Percentiles rank a stretch among this genome's conserved stretches.
phyloP scores from a whole-genome alignment of 2,113 vertebrate genomes.

The Lophius piscatorius region DNA sequence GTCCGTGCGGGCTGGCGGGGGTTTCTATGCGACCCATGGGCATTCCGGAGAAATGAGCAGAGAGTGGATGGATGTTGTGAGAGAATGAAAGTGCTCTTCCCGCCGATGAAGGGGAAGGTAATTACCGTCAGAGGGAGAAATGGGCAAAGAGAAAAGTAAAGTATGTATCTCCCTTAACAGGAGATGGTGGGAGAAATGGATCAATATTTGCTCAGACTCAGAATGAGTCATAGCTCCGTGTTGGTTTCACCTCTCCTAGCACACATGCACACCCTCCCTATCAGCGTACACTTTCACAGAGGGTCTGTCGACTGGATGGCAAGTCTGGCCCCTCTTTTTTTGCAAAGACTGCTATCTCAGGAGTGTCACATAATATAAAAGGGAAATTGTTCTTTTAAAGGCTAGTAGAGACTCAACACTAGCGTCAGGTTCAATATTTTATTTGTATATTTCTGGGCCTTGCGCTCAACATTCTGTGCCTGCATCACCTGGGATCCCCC shows the following conservation, averaged over 20 bases:
- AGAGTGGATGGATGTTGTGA: constrained; percentile 29
- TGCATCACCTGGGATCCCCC: background rate
- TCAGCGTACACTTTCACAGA: constrained; percentile 18
- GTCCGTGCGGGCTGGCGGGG: background rate
- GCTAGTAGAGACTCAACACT: too few relatives aligned
- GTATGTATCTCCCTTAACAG: constrained; percentile 26
- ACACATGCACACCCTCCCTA: constrained; percentile 10
- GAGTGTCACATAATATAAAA: too few relatives aligned
- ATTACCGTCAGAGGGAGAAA: constrained; percentile 43
- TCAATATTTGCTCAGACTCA: constrained; percentile 52
- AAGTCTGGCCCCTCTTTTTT: too few relatives aligned
- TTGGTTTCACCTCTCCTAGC: constrained; percentile 44
- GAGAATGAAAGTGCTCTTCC: constrained; percentile 2
- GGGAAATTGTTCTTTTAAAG: too few relatives aligned
- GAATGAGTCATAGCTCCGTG: constrained; percentile 41
- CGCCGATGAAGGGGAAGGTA: constrained; percentile 25
- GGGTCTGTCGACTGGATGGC: background rate
- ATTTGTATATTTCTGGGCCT: background rate
- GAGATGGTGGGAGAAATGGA: constrained; percentile 46
- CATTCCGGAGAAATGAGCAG: constrained; percentile 13
- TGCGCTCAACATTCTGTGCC: background rate
- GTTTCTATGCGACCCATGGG: constrained; percentile 30
- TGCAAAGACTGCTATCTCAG: too few relatives aligned
- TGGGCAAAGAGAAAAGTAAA: constrained; percentile 14
- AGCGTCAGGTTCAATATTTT: background rate